Percentiles rank a stretch among this genome's conserved stretches.
Evolutionary conservation across 1,140 invertebrate species (phyloP).

Genomic region (Drosophila virilis): DNA sequence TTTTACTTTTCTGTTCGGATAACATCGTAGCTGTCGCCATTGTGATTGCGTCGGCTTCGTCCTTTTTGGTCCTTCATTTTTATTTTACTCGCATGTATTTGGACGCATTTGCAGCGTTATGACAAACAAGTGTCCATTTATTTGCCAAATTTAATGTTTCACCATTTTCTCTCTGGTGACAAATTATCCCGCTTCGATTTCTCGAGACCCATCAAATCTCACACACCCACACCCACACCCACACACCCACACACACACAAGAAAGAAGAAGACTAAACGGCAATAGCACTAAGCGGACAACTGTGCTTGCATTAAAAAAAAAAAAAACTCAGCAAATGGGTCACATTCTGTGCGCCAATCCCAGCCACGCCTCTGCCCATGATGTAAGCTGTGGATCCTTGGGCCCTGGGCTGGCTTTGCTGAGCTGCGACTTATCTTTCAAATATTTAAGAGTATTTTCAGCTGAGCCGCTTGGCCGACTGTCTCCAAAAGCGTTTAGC

Average conservation of each 20-base stretch:
- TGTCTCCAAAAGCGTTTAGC: constrained; percentile 43
- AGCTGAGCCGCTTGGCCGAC: constrained; percentile 21
- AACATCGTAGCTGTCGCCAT: constrained; percentile 57
- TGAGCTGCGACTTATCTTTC: constrained; percentile 64
- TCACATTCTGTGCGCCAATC: constrained; percentile 53
- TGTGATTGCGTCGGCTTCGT: constrained; percentile 27
- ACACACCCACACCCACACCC: constrained; percentile 4
- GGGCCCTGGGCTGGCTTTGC: constrained; percentile 10
- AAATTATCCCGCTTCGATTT: constrained; percentile 82
- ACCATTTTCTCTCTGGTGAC: constrained; percentile 74
- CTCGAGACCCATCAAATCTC: constrained; percentile 56
- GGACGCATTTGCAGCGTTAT: constrained; percentile 81
- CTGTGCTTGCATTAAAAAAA: constrained; percentile 74
- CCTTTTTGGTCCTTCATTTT: constrained; percentile 56
- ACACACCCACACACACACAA: constrained; percentile 9
- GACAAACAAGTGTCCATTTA: constrained; percentile 83
- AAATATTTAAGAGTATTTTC: constrained; percentile 71
- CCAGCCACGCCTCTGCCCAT: constrained; percentile 20
- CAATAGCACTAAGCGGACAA: constrained; percentile 48
- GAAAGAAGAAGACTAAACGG: not conserved
- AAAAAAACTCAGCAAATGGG: constrained; percentile 60
- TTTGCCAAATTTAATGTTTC: constrained; percentile 82
- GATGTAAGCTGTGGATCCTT: constrained; percentile 25
- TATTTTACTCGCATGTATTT: constrained; percentile 62
- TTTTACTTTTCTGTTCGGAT: constrained; percentile 54